phyloP scores from a whole-genome alignment of 2,113 vertebrate species.

The Taxidea taxus region DNA sequence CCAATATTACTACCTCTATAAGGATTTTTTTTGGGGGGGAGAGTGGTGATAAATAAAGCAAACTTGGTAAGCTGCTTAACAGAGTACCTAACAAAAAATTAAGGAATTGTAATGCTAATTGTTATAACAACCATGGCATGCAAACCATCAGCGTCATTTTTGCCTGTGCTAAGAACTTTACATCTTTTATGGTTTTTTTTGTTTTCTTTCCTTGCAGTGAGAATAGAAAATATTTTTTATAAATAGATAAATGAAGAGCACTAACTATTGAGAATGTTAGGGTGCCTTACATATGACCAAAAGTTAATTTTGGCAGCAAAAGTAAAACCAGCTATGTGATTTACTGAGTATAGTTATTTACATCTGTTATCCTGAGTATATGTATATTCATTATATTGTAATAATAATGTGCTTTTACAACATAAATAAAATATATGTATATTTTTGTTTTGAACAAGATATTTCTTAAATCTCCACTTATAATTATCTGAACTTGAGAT shows the following conservation, averaged over 20 bases:
- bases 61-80: not conserved
- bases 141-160: not conserved
- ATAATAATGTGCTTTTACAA: not conserved
- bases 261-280: not conserved
- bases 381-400: not conserved
- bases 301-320: not conserved
- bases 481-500: not conserved
- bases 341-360: not conserved
- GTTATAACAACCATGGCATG: not conserved
- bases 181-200: not conserved
- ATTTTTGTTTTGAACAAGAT: not conserved
- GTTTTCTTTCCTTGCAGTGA: not conserved
- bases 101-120: not conserved
- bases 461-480: not conserved
- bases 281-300: not conserved
- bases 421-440: not conserved
- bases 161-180: not conserved
- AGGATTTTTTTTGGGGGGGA: not conserved
- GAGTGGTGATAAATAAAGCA: not conserved
- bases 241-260: not conserved
- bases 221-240: not conserved
- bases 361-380: not conserved
- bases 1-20: not conserved
- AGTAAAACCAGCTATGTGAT: not conserved
- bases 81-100: not conserved